Conservation (phyloP, 2,888 invertebrate species). For the Odiellus spinosus region DNA sequence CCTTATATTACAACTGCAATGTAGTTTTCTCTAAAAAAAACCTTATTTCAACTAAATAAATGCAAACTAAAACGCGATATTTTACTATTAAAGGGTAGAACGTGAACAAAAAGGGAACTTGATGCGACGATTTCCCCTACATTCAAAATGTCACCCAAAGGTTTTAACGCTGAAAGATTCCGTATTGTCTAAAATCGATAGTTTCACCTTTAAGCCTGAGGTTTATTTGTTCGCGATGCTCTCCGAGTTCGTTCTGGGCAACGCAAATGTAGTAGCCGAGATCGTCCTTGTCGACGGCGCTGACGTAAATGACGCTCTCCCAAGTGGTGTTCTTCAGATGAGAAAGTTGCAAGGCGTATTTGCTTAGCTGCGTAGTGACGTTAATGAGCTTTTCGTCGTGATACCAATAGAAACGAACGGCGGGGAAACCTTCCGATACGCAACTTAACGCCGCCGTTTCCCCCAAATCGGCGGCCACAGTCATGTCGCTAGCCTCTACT, state of each 20-base stretch:
- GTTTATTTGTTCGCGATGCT: slow-evolving; percentile 34
- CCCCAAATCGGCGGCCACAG: slow-evolving; percentile 68
- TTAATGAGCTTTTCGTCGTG: slow-evolving; percentile 5
- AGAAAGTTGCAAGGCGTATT: slow-evolving; percentile 23
- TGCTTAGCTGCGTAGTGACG: slow-evolving; percentile 2
- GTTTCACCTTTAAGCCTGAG: slow-evolving; percentile 44
- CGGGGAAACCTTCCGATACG: slow-evolving; percentile 59
- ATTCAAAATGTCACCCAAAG: too few species aligned
- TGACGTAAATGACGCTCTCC: slow-evolving; percentile 61
- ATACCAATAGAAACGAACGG: slow-evolving; percentile 63
- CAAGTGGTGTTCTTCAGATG: slow-evolving; percentile 57
- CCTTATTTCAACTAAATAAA: too few species aligned
- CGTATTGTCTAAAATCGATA: too few species aligned
- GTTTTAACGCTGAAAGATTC: too few species aligned
- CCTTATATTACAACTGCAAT: too few species aligned
- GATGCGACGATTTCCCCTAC: too few species aligned
- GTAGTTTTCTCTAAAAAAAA: too few species aligned
- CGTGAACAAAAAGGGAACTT: too few species aligned
- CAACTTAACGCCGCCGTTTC: slow-evolving; percentile 44
- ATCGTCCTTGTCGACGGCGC: slow-evolving; percentile 61
- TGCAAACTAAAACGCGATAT: too few species aligned
- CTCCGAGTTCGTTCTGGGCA: slow-evolving; percentile 69
- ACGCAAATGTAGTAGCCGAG: slow-evolving; percentile 82
- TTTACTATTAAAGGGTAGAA: too few species aligned
- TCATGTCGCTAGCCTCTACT: slow-evolving; percentile 54